A percentile compares a stretch with the other conserved stretches of the same genome.
Conservation (phyloP, 2,113 vertebrate genomes). For the Amphilophus citrinellus region DNA sequence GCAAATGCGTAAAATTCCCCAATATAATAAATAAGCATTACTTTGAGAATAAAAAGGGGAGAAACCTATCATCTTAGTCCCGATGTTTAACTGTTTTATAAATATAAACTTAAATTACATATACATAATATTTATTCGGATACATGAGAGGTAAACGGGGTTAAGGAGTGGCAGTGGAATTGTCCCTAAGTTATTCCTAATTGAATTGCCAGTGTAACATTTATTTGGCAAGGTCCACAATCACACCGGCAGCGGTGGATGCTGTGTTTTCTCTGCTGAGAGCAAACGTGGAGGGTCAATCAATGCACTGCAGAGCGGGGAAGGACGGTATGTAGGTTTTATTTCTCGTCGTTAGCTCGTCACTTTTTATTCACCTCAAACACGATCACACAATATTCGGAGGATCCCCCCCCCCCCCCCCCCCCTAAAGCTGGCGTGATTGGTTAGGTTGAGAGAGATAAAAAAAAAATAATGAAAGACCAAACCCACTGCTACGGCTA, state of each 20-base stretch:
- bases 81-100: not conserved
- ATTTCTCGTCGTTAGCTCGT: slow-evolving; percentile 38
- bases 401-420: not conserved
- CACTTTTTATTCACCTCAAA: slow-evolving; percentile 42
- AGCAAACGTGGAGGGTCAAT: slow-evolving; percentile 88
- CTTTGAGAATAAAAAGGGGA: not conserved
- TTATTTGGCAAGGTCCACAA: slow-evolving; percentile 86
- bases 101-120: not conserved
- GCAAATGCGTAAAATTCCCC: slow-evolving; percentile 46
- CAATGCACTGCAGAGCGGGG: slow-evolving; percentile 84
- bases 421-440: not conserved
- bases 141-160: not conserved
- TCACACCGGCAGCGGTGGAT: slow-evolving; percentile 85
- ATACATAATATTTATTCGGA: not conserved
- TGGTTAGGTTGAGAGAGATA: slow-evolving; percentile 21
- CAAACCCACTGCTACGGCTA: slow-evolving; percentile 32
- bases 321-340: slow-evolving; percentile 82
- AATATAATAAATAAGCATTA: not conserved
- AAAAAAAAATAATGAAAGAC: slow-evolving; percentile 39
- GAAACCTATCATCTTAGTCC: slow-evolving; percentile 24
- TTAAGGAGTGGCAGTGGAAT: not conserved
- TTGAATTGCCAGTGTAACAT: slow-evolving; percentile 92
- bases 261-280: slow-evolving; percentile 75
- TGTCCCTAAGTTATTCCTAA: slow-evolving; percentile 87
- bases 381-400: not conserved